Evolutionary conservation across 2,113 vertebrate species (phyloP).

Genomic region (Larimichthys crocea): DNA sequence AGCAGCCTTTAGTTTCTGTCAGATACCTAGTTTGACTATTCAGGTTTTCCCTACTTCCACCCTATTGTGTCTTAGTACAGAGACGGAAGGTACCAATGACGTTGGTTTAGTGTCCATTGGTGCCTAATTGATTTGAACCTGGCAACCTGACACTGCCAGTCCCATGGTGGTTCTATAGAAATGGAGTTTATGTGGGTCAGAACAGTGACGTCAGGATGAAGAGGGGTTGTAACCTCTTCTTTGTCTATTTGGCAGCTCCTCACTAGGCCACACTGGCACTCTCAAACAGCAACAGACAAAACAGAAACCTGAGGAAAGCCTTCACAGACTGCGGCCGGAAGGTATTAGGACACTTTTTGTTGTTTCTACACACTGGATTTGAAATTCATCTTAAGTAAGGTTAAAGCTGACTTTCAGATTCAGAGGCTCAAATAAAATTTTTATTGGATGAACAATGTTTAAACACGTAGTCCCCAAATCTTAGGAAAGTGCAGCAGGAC

Average conservation of each 20-base stretch:
- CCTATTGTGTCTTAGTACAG: conserved; percentile 41
- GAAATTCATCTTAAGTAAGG: background rate
- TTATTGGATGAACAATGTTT: background rate
- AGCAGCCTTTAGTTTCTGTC: conserved; percentile 28
- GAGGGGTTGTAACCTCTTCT: conserved; percentile 32
- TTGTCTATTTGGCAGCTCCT: conserved; percentile 41
- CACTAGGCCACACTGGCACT: conserved; percentile 30
- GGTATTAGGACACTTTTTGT: background rate
- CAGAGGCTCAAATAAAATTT: background rate
- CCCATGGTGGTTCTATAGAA: conserved; percentile 49
- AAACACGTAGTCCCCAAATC: background rate
- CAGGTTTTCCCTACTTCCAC: conserved; percentile 38
- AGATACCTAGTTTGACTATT: conserved; percentile 23
- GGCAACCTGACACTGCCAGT: conserved; percentile 37
- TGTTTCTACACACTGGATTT: background rate
- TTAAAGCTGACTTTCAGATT: background rate
- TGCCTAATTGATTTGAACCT: conserved; percentile 59
- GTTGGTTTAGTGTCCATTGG: conserved; percentile 11
- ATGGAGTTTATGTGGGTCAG: conserved; percentile 39
- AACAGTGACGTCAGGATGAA: conserved; percentile 54
- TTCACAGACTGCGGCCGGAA: background rate
- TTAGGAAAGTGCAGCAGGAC: background rate
- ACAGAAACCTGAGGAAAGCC: conserved; percentile 11
- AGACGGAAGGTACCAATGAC: conserved; percentile 50
- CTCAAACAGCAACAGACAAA: background rate